These are phyloP conservation scores for Antedon mediterranea DNA, from an alignment of 53 echinoderm and acorn worm genomes.

Conservation along the genomic window DNA sequence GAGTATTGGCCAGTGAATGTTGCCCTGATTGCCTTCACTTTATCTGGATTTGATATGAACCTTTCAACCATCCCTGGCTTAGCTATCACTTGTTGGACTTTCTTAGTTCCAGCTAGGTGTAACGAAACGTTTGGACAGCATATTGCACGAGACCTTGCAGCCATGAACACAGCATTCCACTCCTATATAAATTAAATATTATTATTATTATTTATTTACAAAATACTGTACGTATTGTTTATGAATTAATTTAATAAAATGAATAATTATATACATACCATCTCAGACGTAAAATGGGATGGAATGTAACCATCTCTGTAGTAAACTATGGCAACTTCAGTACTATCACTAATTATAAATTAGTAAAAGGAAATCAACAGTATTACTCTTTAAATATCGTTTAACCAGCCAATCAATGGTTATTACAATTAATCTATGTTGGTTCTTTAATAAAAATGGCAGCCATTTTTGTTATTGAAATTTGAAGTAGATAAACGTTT, in stretches of 20 bases:
- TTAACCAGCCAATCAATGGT: no score
- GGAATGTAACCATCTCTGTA: slow-evolving; percentile 64
- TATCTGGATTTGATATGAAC: slow-evolving; percentile 47
- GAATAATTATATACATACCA: no score
- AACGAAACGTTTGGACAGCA: slow-evolving; percentile 67
- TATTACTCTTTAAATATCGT: no score
- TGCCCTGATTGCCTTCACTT: slow-evolving; percentile 42
- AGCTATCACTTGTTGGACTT: slow-evolving; percentile 73
- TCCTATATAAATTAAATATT: slow-evolving; percentile 6
- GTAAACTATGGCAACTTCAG: slow-evolving; percentile 61
- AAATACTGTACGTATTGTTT: no score
- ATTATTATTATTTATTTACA: no score
- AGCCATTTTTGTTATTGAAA: no score
- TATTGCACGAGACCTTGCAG: slow-evolving; percentile 50
- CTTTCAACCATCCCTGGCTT: slow-evolving; percentile 62
- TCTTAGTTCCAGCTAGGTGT: slow-evolving; percentile 76
- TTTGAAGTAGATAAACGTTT: no score
- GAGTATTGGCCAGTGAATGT: slow-evolving; percentile 79
- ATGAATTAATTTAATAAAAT: no score
- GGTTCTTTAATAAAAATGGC: no score
- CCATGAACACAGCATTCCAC: slow-evolving; percentile 52
- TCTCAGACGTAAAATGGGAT: slow-evolving; percentile 19
- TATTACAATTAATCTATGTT: no score
- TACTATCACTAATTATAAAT: slow-evolving; percentile 38
- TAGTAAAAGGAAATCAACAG: neutral